Percentiles rank a stretch among this genome's conserved stretches.
Conservation (phyloP, 1,140 invertebrate genomes). For the Oreohelix idahoensis region DNA sequence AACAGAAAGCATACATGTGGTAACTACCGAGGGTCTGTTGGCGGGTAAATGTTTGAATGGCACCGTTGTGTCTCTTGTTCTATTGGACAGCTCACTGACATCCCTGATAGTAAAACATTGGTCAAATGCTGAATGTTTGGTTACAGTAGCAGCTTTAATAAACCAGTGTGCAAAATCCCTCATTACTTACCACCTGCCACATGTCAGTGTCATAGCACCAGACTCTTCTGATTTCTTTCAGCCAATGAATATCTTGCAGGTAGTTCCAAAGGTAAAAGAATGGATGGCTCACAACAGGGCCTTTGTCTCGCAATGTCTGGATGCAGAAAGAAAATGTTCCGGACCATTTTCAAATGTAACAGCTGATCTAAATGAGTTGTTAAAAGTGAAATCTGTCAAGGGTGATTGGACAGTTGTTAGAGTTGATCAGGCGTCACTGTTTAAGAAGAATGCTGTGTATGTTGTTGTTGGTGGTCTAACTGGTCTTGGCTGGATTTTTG, state of each 20-base stretch:
- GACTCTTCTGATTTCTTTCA: slow-evolving; percentile 15
- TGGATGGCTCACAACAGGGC: slow-evolving; percentile 19
- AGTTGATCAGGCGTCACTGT: slow-evolving; percentile 15
- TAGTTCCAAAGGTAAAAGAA: slow-evolving; percentile 30
- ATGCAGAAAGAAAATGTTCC: not conserved
- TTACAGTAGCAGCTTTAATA: slow-evolving; percentile 11
- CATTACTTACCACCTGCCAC: slow-evolving; percentile 24
- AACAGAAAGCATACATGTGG: not conserved
- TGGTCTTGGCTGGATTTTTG: slow-evolving; percentile 60
- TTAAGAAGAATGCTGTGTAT: slow-evolving; percentile 49
- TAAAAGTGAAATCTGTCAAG: slow-evolving; percentile 1
- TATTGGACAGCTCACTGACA: slow-evolving; percentile 11
- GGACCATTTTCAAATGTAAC: not conserved
- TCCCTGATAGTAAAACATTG: slow-evolving; percentile 8
- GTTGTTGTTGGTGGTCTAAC: slow-evolving; percentile 60
- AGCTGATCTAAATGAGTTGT: slow-evolving; percentile 26
- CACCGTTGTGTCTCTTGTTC: slow-evolving; percentile 32
- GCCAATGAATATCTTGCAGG: not conserved
- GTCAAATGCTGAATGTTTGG: slow-evolving; percentile 13
- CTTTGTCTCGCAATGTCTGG: not conserved
- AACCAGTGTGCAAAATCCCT: not conserved
- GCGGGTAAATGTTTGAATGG: not conserved
- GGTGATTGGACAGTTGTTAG: not conserved
- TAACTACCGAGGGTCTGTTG: slow-evolving; percentile 12
- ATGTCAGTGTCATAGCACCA: not conserved